Percentiles rank a stretch among this genome's conserved stretches.
phyloP scores from a whole-genome alignment of 2,888 invertebrate species.

The Steinernema scapterisci region DNA sequence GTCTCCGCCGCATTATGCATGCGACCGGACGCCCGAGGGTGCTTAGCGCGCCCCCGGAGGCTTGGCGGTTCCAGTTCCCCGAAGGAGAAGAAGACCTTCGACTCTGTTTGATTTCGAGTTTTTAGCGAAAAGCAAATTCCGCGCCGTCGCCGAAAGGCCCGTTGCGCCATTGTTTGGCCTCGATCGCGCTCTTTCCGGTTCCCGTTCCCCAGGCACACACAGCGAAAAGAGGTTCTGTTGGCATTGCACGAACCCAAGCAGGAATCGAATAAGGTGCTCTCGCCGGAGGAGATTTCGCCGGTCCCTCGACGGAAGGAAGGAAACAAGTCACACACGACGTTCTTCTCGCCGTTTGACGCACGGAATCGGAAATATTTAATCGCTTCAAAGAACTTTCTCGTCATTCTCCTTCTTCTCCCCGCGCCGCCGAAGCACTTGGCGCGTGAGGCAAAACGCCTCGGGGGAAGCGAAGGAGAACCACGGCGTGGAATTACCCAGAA shows the following conservation, averaged over 20 bases:
- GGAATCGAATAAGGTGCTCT: constrained; percentile 4
- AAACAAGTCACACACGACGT: constrained; percentile 4
- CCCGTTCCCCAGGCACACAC: constrained; percentile 6
- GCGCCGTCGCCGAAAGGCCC: neutral
- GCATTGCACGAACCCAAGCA: neutral
- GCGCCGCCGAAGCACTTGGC: neutral
- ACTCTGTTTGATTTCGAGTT: constrained; percentile 7
- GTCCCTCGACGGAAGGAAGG: neutral
- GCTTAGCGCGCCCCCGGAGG: neutral
- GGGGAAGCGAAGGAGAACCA: neutral
- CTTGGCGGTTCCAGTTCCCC: constrained; percentile 1
- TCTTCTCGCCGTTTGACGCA: constrained; percentile 2
- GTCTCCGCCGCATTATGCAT: no score
- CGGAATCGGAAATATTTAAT: constrained; percentile 21
- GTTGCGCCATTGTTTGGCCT: constrained; percentile 19
- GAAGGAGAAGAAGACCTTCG: neutral
- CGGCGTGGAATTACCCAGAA: no score
- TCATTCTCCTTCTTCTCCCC: neutral
- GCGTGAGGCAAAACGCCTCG: constrained; percentile 13
- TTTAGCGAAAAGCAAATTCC: neutral
- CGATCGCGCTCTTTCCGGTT: constrained; percentile 2
- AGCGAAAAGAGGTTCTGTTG: neutral
- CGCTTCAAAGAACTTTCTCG: constrained; percentile 24
- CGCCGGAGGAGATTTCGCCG: neutral
- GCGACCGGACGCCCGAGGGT: no score